These are phyloP conservation scores for Drosophila mayri DNA, from an alignment of 1,140 invertebrate species.

Conservation along the genomic window DNA sequence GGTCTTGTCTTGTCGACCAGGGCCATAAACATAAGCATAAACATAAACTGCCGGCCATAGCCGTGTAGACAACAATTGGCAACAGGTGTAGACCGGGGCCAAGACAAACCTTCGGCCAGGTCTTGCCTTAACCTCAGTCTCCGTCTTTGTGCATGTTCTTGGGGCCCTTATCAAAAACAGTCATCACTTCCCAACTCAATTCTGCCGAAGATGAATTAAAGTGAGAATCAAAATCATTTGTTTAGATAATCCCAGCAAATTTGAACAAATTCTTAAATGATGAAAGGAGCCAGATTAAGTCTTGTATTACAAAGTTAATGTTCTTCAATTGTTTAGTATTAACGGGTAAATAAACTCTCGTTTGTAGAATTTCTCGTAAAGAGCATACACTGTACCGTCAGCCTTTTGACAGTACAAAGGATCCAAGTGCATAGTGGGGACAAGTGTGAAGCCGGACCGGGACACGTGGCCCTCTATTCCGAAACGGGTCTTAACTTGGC, in stretches of 20 bases:
- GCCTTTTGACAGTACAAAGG: conserved; percentile 53
- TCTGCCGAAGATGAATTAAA: background rate
- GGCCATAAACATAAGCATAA: conserved; percentile 73
- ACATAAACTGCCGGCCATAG: conserved; percentile 63
- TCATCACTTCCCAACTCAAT: conserved; percentile 9
- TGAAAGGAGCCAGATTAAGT: background rate
- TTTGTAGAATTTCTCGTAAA: background rate
- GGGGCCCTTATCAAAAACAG: conserved; percentile 62
- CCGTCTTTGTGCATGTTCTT: conserved; percentile 20
- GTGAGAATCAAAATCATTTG: background rate
- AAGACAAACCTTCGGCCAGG: conserved; percentile 57
- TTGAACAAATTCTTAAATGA: background rate
- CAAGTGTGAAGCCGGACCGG: conserved; percentile 56
- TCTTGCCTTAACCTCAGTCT: conserved; percentile 26
- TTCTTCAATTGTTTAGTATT: background rate
- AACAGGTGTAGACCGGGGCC: conserved; percentile 72
- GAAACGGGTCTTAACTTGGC: conserved; percentile 52
- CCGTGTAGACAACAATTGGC: conserved; percentile 68
- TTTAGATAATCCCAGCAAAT: background rate
- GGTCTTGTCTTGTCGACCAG: conserved; percentile 49
- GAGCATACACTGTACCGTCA: conserved; percentile 19
- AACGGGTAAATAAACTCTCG: background rate
- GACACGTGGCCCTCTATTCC: conserved; percentile 49
- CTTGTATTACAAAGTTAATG: background rate
- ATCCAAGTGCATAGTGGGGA: conserved; percentile 19